A percentile compares a stretch with the other conserved stretches of the same genome.
Evolutionary conservation across 2,888 invertebrate species (phyloP).

Genomic region (Trilocha varians): DNA sequence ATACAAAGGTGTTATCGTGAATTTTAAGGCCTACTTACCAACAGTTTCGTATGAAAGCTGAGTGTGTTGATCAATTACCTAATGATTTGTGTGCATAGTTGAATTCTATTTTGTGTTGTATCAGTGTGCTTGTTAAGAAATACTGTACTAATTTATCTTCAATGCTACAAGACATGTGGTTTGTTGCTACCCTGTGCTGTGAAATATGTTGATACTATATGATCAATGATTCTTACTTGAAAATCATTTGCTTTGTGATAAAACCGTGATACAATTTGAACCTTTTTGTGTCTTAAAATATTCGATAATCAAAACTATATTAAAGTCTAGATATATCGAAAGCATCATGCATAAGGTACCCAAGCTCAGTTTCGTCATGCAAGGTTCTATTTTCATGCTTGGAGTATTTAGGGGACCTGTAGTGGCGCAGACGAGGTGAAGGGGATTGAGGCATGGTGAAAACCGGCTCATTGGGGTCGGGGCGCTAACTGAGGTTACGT

Average conservation of each 20-base stretch:
- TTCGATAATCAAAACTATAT: neutral
- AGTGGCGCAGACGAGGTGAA: constrained; percentile 83
- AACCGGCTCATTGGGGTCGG: constrained; percentile 76
- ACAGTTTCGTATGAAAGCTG: no score
- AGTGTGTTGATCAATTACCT: no score
- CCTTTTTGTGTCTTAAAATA: neutral
- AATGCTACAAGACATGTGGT: no score
- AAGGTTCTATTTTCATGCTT: constrained; percentile 36
- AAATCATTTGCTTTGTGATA: neutral
- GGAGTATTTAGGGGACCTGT: constrained; percentile 76
- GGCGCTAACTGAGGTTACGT: constrained; percentile 56
- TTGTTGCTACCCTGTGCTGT: no score
- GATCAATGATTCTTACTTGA: neutral
- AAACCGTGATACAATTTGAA: neutral
- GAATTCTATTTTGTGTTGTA: no score
- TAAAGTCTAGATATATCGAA: neutral
- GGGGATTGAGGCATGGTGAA: constrained; percentile 80
- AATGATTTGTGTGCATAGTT: no score
- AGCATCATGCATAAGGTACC: neutral
- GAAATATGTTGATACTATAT: neutral
- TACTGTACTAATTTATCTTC: no score
- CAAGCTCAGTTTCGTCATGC: neutral
- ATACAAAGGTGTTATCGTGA: no score
- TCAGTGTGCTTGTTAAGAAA: no score
- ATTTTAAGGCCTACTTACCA: no score